phyloP scores from a whole-genome alignment of 2,888 invertebrate genomes.

The Heliconius sara region DNA sequence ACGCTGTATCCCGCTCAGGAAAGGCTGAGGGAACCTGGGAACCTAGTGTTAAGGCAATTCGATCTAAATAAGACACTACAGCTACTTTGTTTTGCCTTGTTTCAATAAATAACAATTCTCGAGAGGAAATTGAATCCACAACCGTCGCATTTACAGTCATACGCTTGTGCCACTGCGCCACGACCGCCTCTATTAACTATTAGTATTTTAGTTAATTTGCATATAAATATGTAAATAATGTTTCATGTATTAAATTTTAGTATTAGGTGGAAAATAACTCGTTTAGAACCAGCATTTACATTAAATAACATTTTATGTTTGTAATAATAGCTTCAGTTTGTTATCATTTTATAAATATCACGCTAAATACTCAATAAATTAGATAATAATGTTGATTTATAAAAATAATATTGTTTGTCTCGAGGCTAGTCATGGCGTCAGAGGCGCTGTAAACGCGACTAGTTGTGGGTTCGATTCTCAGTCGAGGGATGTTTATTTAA shows the following conservation, averaged over 20 bases:
- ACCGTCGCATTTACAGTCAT: background rate
- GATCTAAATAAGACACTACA: too few species aligned
- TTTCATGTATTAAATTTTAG: background rate
- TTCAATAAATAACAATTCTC: too few species aligned
- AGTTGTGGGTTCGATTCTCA: too few species aligned
- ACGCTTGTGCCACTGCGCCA: background rate
- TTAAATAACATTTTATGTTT: constrained; percentile 4
- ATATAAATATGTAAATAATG: constrained; percentile 11
- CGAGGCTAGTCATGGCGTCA: background rate
- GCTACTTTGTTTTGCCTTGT: background rate
- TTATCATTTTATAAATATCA: background rate
- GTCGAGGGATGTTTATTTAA: too few species aligned
- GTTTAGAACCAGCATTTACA: background rate
- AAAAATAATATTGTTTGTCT: background rate
- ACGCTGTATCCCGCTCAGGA: too few species aligned
- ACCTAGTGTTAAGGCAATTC: too few species aligned
- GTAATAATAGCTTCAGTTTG: background rate
- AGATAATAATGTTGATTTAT: constrained; percentile 14
- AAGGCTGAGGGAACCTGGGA: too few species aligned
- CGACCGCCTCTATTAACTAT: background rate
- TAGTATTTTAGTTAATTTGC: background rate
- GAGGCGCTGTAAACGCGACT: too few species aligned
- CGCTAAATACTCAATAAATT: constrained; percentile 3
- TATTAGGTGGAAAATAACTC: background rate
- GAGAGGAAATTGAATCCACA: background rate